A percentile compares a stretch with the other conserved stretches of the same genome.
Evolutionary conservation across 1,140 invertebrate species (phyloP).

Genomic region (Araneus ventricosus): DNA sequence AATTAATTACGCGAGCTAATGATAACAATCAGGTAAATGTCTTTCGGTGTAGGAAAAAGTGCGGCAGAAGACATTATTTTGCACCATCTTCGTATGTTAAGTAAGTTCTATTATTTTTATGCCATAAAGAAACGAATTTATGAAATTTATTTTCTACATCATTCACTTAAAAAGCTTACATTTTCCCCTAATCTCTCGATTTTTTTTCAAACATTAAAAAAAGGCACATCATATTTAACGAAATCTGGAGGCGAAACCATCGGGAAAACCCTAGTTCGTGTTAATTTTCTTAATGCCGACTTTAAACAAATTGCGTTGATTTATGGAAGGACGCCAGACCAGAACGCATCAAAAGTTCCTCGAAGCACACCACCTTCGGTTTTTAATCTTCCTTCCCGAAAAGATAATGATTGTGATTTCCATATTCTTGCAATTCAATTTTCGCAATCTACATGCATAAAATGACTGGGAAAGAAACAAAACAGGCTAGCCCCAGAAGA

Average conservation of each 20-base stretch:
- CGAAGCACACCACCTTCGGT: not conserved
- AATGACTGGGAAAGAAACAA: not conserved
- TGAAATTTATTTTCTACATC: too few species aligned
- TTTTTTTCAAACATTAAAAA: too few species aligned
- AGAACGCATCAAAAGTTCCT: not conserved
- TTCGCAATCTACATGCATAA: constrained; percentile 54
- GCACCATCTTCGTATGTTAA: not conserved
- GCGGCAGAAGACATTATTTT: not conserved
- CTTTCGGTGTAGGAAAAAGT: not conserved
- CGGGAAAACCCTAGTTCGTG: not conserved
- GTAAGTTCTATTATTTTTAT: too few species aligned
- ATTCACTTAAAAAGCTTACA: too few species aligned
- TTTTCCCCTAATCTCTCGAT: too few species aligned
- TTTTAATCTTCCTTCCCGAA: constrained; percentile 7
- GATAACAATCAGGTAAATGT: not conserved
- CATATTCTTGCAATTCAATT: constrained; percentile 66
- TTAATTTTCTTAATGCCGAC: constrained; percentile 47
- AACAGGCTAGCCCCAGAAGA: not conserved
- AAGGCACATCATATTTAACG: too few species aligned
- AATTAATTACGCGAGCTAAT: too few species aligned
- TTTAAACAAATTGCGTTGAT: constrained; percentile 40
- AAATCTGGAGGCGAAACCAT: too few species aligned
- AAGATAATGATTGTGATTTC: constrained; percentile 59
- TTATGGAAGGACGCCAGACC: constrained; percentile 14
- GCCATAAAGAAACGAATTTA: too few species aligned